Evolutionary conservation across 1,140 invertebrate species (phyloP).

Genomic region (Anoplophora glabripennis): DNA sequence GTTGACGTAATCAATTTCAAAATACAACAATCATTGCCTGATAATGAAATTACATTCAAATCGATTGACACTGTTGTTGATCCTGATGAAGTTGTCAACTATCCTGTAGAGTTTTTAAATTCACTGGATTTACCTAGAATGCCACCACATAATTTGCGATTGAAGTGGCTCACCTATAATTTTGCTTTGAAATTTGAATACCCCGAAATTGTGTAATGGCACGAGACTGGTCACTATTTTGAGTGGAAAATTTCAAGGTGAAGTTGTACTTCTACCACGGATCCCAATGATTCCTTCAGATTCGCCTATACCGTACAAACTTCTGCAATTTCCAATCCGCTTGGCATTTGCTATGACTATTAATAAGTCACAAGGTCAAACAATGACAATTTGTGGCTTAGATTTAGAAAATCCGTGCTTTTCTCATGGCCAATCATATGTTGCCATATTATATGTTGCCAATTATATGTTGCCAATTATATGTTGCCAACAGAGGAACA

Average conservation of each 20-base stretch:
- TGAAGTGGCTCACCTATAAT: constrained; percentile 48
- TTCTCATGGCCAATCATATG: too few relatives aligned
- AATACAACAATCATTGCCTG: constrained; percentile 16
- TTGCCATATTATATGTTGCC: too few relatives aligned
- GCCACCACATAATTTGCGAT: constrained; percentile 43
- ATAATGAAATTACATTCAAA: constrained; percentile 18
- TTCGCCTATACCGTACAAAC: background rate
- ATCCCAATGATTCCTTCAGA: constrained; percentile 35
- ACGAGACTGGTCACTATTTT: constrained; percentile 40
- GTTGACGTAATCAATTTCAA: constrained; percentile 39
- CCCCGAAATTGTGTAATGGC: constrained; percentile 21
- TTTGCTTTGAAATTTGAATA: constrained; percentile 48
- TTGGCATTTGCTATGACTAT: background rate
- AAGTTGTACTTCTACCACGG: constrained; percentile 41
- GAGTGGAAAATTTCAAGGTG: constrained; percentile 41
- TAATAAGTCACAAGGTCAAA: background rate
- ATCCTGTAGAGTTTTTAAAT: constrained; percentile 41
- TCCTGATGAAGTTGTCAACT: constrained; percentile 35
- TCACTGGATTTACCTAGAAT: constrained; percentile 37
- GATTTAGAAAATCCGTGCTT: too few relatives aligned
- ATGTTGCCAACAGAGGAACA: too few relatives aligned
- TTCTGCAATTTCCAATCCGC: constrained; percentile 29
- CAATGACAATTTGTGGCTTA: background rate
- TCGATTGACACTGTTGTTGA: constrained; percentile 38
- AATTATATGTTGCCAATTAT: too few relatives aligned